Conservation (phyloP, 2,113 vertebrate species). For the Sapayoa aenigma region DNA sequence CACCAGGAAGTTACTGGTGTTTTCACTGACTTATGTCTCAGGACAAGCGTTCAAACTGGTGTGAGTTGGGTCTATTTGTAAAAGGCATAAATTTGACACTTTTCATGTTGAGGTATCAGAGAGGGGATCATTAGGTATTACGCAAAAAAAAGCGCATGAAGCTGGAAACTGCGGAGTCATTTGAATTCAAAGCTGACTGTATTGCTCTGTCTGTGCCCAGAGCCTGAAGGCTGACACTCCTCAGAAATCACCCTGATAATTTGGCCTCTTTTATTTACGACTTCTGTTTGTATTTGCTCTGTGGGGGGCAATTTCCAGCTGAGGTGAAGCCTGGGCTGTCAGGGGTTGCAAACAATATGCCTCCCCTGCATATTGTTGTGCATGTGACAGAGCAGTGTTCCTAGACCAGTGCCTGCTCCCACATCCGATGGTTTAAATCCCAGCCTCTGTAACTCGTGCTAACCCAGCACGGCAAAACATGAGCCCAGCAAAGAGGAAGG, state of each 20-base stretch:
- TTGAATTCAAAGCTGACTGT: neutral
- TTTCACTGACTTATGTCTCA: neutral
- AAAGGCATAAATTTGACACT: neutral
- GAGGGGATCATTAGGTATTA: neutral
- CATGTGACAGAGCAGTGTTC: fast-evolving
- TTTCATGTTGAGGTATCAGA: neutral
- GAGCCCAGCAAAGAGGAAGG: neutral
- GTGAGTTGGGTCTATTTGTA: neutral
- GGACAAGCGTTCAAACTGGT: neutral
- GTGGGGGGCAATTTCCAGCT: neutral
- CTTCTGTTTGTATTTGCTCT: neutral
- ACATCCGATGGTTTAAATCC: fast-evolving
- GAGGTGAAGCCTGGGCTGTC: neutral
- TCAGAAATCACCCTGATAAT: neutral
- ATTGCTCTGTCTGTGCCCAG: neutral
- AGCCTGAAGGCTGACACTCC: neutral
- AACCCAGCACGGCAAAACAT: neutral
- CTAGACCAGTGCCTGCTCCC: fast-evolving
- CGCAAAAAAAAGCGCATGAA: neutral
- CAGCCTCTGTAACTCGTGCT: neutral
- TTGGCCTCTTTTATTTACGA: neutral
- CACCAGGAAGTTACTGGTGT: neutral
- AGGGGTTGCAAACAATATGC: neutral
- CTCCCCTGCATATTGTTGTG: neutral
- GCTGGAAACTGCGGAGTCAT: neutral